Conservation (phyloP, 1,140 invertebrate genomes). For the Mamestra configurata region DNA sequence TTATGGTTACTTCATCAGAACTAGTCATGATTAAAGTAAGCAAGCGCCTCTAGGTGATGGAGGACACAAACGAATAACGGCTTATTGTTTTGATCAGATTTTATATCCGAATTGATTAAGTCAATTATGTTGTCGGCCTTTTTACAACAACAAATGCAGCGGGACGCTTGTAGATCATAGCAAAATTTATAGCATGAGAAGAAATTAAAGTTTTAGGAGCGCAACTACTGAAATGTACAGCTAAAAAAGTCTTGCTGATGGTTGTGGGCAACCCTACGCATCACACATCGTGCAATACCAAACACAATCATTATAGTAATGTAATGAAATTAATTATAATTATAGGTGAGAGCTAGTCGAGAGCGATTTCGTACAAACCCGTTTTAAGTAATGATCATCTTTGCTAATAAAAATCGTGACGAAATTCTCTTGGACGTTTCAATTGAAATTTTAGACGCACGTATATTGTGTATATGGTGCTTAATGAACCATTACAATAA, state of each 20-base stretch:
- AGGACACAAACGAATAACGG: too few relatives aligned
- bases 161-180: too few relatives aligned
- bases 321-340: constrained; percentile 74
- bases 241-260: too few relatives aligned
- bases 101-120: too few relatives aligned
- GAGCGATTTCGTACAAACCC: constrained; percentile 45
- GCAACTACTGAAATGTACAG: neutral
- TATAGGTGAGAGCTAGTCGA: constrained; percentile 55
- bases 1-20: too few relatives aligned
- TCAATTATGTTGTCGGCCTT: neutral
- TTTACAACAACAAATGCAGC: neutral
- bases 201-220: neutral
- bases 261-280: constrained; percentile 47
- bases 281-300: constrained; percentile 65
- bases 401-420: constrained; percentile 46
- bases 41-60: too few relatives aligned
- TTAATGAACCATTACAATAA: neutral
- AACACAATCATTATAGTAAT: constrained; percentile 62
- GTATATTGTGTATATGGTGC: neutral
- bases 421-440: constrained; percentile 30
- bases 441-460: constrained; percentile 28
- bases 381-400: constrained; percentile 31
- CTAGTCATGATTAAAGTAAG: too few relatives aligned
- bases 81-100: too few relatives aligned
- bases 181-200: neutral